Conservation (phyloP, 2,888 invertebrate species). For the Ecliptopera silaceata region DNA sequence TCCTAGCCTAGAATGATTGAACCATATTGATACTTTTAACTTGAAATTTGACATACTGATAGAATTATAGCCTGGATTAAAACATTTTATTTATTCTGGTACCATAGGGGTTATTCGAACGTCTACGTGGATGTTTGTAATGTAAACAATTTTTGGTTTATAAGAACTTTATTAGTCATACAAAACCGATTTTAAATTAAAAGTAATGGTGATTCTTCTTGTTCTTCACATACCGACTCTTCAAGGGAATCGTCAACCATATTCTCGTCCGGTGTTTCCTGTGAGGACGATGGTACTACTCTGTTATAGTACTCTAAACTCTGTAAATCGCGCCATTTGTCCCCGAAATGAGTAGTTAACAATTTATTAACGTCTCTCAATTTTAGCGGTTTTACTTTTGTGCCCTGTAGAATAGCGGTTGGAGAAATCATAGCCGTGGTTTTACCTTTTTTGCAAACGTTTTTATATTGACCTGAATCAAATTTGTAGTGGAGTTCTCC, state of each 20-base stretch:
- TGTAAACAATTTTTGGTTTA: not conserved
- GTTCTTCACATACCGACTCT: constrained; percentile 27
- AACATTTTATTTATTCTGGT: not conserved
- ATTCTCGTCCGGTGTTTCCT: constrained; percentile 3
- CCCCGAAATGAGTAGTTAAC: constrained; percentile 20
- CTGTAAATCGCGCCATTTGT: constrained; percentile 23
- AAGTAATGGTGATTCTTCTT: constrained; percentile 23
- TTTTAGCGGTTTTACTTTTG: constrained; percentile 5
- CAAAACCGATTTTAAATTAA: not conserved
- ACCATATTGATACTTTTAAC: not conserved
- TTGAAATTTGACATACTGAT: not conserved
- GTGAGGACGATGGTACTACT: not conserved
- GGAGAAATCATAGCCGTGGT: not conserved
- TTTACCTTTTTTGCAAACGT: constrained; percentile 25
- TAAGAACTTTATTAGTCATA: not conserved
- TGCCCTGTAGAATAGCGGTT: not conserved
- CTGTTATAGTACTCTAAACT: not conserved
- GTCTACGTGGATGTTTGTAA: not conserved
- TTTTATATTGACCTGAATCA: constrained; percentile 32
- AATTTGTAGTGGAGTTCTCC: constrained; percentile 31
- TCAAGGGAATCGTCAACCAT: constrained; percentile 17
- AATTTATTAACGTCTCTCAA: constrained; percentile 25
- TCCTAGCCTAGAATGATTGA: not conserved
- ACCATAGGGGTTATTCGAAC: not conserved
- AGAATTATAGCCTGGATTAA: not conserved